Base-by-base conservation (phyloP, 2,888 invertebrate species). In the Anoncus sp. region DNA sequence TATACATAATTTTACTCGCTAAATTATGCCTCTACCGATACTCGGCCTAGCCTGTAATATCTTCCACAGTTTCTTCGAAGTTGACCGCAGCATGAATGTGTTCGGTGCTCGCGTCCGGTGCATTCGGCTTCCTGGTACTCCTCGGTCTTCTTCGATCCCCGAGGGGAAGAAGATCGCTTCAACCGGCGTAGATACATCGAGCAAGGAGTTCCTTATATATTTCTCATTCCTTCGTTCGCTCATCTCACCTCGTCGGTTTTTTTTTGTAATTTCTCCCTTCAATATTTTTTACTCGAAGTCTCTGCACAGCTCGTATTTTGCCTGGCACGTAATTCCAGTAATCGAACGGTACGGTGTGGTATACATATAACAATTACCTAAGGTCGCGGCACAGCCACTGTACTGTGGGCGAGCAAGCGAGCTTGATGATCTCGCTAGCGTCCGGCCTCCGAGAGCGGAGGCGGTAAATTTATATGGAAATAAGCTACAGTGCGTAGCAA, bases 51-150 rank as follows among this genome's bases (percentile, higher is more conserved):
- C 62, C 40, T 51, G 53, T 70, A 70, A 73, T 73, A 74, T 66
- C 60, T 60, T 66, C 47, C 22, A 38, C 60, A 51, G 60, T 66
- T 78, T 78, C 71, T 75, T 62, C 78, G 75, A 75, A 75, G 66
- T 75, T 71, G 71, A 75, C 74, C 77, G 73, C 63, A 14, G 60
- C 62, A 65, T 55, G 71, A 43, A 51, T 60, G 69, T 65, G 51
- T 63, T 70, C 63, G 43, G 60, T 43, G 60, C 66, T 49, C 63
- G 77, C 69, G 69, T 77, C 65, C 77, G 74, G 77, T 74, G 69
- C 69, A 63, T 62, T 38, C 22, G 47, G 75, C 75, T 78, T 78
- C 75, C 75, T 67, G 75, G 78, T 78, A 78, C 40, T 57, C n/a
- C 65, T 59, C 60, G 43, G 51, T 78, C 75, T 35, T 67, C 49